These are phyloP conservation scores for Tachysurus fulvidraco DNA, from an alignment of 2,113 vertebrate species.

Conservation along the genomic window DNA sequence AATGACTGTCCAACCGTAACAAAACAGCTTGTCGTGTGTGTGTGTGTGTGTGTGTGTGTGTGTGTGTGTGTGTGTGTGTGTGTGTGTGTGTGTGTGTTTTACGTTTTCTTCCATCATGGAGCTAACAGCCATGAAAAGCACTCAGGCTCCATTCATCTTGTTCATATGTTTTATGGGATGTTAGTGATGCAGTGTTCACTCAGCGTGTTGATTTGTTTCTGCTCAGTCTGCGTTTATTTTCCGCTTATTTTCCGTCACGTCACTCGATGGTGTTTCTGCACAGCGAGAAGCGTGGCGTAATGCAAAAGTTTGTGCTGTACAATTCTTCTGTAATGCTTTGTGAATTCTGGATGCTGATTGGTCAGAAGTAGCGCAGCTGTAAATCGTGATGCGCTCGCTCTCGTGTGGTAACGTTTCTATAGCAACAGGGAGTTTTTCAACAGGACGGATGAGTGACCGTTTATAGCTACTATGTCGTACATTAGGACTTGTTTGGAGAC, in stretches of 20 bases:
- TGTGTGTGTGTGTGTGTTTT: conserved; percentile 3
- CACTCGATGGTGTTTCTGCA: conserved; percentile 2
- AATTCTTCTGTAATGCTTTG: not conserved
- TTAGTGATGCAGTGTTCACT: too few relatives aligned
- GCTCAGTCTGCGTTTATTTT: not conserved
- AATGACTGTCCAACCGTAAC: not conserved
- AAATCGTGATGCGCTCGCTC: too few relatives aligned
- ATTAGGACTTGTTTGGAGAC: not conserved
- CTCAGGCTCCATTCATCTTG: too few relatives aligned
- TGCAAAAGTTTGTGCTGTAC: not conserved
- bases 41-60: conserved; percentile 4
- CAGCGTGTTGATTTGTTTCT: not conserved
- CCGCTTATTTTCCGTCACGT: not conserved
- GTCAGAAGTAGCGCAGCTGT: not conserved
- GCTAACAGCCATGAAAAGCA: not conserved
- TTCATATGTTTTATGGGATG: too few relatives aligned
- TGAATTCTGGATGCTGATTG: not conserved
- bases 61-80: too few relatives aligned
- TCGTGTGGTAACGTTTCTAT: too few relatives aligned
- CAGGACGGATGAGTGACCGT: not conserved
- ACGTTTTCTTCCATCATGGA: not conserved
- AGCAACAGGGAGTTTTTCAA: too few relatives aligned
- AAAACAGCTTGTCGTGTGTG: not conserved
- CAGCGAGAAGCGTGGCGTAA: not conserved
- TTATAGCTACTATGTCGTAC: not conserved